Evolutionary conservation across 2,888 invertebrate genomes (phyloP), one percentile per base, ranked within the genome.

Genomic region (Leucophenga montana): DNA sequence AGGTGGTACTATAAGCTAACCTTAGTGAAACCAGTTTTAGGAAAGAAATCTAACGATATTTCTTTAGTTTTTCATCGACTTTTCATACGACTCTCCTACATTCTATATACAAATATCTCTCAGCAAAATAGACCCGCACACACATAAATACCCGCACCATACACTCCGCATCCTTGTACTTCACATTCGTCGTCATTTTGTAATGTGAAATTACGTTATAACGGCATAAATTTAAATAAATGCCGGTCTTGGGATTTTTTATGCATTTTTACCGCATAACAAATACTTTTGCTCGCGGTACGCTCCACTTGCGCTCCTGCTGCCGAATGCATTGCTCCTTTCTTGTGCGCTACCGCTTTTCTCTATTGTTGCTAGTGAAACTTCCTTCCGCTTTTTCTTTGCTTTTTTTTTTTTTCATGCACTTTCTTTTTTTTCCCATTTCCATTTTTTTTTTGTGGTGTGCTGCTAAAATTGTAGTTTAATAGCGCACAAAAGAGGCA

Each of bases 171-270:
- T 14, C 33, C 59, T 14, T 65, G 33, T 68, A 39, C 59, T 33
- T 59, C 33, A 20, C 59, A 18, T 64, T 22, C 50, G 75, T 78
- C 80, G 77, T 85, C 85, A 83, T 79, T 85, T 79, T 83, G 81
- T 84, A 81, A 84, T 84, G 85, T 86, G 86, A 86, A 85, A 86
- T 86, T 85, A 86, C 85, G 86, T 86, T 88, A 83, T 81, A 79
- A 82, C 84, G 83, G 88, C 85, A 88, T 87, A 88, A 88, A 88
- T 88, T 88, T 88, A 88, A 88, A 88, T 88, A 88, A 88, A 88
- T 87, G 87, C 86, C 88, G 88, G 88, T 85, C 86, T 86, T 83
- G 86, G 87, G 87, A 87, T 87, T 88, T n/a, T 88, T 87, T 85
- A 85, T 85, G 83, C 86, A 86, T 86, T 85, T 84, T 86, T 86